These are phyloP conservation scores for Hydrotaea diabolus DNA, from an alignment of 2,888 invertebrate species.

Conservation along the genomic window DNA sequence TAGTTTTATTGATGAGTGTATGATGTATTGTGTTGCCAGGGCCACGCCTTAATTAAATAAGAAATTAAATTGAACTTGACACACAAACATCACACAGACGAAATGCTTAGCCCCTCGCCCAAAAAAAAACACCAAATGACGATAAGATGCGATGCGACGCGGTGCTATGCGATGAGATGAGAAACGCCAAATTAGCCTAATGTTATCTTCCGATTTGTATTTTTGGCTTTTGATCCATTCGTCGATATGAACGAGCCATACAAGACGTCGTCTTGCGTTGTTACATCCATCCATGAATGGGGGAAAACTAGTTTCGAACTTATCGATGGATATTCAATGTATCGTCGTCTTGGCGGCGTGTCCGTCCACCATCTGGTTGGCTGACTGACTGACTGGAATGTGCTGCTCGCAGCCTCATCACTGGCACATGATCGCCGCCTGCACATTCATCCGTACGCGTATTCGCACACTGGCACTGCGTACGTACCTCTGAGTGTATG, in stretches of 20 bases:
- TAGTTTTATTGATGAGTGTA: constrained; percentile 1
- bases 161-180: neutral
- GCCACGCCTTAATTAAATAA: constrained; percentile 60
- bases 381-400: neutral
- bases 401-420: neutral
- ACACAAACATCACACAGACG: constrained; percentile 51
- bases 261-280: neutral
- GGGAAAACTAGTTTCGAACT: constrained; percentile 10
- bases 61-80: constrained; percentile 67
- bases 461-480: neutral
- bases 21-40: neutral
- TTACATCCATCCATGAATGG: constrained; percentile 51
- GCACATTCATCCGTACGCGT: neutral
- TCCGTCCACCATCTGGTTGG: neutral
- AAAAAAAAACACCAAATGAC: neutral
- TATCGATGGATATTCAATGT: neutral
- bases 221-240: neutral
- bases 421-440: neutral
- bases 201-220: constrained; percentile 16
- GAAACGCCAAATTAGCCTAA: constrained; percentile 23
- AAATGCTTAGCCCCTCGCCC: constrained; percentile 26
- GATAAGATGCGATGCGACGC: neutral
- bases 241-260: neutral
- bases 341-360: too few relatives aligned
- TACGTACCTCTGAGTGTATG: neutral